Percentiles rank a stretch among this genome's conserved stretches.
Conservation (phyloP, 2,113 vertebrate genomes). For the Numida meleagris region DNA sequence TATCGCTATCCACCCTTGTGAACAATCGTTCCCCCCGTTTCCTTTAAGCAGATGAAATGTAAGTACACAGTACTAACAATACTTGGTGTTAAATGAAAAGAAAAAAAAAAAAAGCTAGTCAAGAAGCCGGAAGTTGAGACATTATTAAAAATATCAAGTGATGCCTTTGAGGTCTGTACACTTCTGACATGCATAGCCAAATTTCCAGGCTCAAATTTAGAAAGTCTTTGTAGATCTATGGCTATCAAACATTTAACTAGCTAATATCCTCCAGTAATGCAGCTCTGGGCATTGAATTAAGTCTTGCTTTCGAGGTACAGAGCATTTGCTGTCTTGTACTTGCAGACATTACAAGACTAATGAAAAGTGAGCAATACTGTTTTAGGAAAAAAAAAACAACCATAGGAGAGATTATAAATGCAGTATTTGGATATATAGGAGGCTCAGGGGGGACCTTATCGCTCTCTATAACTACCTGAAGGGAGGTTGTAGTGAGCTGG, state of each 20-base stretch:
- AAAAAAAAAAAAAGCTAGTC: neutral
- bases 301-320: neutral
- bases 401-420: neutral
- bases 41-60: neutral
- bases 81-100: neutral
- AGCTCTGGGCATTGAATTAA: neutral
- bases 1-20: too few relatives aligned
- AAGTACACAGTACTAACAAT: neutral
- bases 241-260: neutral
- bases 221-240: neutral
- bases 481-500: too few relatives aligned
- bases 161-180: neutral
- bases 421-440: neutral
- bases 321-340: neutral
- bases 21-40: too few relatives aligned
- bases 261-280: neutral
- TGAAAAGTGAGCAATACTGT: neutral
- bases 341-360: neutral
- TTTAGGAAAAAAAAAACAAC: neutral
- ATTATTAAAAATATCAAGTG: neutral
- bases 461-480: too few relatives aligned
- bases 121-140: neutral
- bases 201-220: neutral
- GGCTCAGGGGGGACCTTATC: too few relatives aligned
- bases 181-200: neutral